Conservation (phyloP, 2,888 invertebrate genomes). For the Lypha dubia region DNA sequence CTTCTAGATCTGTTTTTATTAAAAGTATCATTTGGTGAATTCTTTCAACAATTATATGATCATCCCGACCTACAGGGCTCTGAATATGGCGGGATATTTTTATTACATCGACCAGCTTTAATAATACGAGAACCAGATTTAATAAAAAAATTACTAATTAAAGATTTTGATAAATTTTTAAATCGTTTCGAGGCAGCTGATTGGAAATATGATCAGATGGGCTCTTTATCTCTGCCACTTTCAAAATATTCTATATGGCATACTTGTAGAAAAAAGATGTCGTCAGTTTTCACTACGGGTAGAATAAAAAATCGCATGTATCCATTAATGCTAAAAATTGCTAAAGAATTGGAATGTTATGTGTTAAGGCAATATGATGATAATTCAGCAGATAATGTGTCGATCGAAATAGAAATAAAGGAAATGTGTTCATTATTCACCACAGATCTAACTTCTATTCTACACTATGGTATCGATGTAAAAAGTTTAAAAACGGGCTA, state of each 20-base stretch:
- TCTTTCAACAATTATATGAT: conserved; percentile 80
- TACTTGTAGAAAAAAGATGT: conserved; percentile 77
- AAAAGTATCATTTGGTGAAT: conserved; percentile 79
- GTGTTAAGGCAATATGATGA: conserved; percentile 60
- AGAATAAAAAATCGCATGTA: conserved; percentile 79
- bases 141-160: conserved; percentile 82
- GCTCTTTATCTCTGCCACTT: conserved; percentile 76
- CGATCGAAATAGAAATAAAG: conserved; percentile 74
- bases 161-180: conserved; percentile 77
- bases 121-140: conserved; percentile 83
- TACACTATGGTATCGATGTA: conserved; percentile 78
- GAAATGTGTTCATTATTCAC: conserved; percentile 80
- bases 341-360: conserved; percentile 75
- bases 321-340: conserved; percentile 77
- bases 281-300: conserved; percentile 78
- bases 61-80: conserved; percentile 69
- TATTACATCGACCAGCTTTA: conserved; percentile 83
- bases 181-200: conserved; percentile 81
- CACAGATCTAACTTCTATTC: conserved; percentile 79
- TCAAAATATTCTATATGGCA: conserved; percentile 79
- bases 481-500: conserved; percentile 76
- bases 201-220: conserved; percentile 75
- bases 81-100: conserved; percentile 80
- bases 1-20: conserved; percentile 79
- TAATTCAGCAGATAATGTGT: not conserved